These are phyloP conservation scores for Hemitrygon akajei DNA, from an alignment of 2,797 vertebrate genomes.

Conservation along the genomic window DNA sequence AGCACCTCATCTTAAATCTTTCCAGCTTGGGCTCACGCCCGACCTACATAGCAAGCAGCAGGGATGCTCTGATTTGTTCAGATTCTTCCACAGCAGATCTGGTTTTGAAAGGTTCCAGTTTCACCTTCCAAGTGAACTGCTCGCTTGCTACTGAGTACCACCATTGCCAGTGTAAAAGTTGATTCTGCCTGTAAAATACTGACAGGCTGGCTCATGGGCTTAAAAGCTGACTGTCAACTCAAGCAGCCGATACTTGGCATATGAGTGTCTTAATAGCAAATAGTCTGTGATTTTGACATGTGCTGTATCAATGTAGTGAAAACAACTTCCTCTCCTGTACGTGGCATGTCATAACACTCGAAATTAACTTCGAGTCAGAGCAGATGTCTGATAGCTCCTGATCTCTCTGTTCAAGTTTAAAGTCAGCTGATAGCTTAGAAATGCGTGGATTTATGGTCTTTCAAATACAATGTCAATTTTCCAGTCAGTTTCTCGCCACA, in stretches of 20 bases:
- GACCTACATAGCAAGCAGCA: neutral
- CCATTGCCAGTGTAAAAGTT: neutral
- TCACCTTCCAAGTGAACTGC: neutral
- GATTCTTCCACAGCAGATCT: neutral
- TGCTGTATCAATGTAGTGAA: neutral
- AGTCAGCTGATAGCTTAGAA: neutral
- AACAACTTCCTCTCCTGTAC: slow-evolving; percentile 30
- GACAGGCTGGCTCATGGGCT: slow-evolving; percentile 18
- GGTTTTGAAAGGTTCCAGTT: neutral
- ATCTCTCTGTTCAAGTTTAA: slow-evolving; percentile 6
- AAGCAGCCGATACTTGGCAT: slow-evolving; percentile 17
- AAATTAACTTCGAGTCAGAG: slow-evolving; percentile 23
- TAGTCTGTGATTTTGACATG: slow-evolving; percentile 29
- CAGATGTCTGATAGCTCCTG: slow-evolving; percentile 24
- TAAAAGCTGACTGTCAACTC: neutral
- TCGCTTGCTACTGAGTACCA: neutral
- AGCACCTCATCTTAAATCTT: neutral
- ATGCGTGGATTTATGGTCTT: neutral
- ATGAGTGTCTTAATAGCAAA: neutral
- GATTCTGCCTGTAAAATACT: neutral
- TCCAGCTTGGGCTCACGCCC: neutral
- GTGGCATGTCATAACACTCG: slow-evolving; percentile 27
- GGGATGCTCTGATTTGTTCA: neutral
- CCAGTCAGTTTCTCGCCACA: too few relatives aligned
- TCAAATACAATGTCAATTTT: too few relatives aligned